These are phyloP conservation scores for Cotesia glomerata DNA, from an alignment of 1,140 invertebrate species.

Conservation along the genomic window DNA sequence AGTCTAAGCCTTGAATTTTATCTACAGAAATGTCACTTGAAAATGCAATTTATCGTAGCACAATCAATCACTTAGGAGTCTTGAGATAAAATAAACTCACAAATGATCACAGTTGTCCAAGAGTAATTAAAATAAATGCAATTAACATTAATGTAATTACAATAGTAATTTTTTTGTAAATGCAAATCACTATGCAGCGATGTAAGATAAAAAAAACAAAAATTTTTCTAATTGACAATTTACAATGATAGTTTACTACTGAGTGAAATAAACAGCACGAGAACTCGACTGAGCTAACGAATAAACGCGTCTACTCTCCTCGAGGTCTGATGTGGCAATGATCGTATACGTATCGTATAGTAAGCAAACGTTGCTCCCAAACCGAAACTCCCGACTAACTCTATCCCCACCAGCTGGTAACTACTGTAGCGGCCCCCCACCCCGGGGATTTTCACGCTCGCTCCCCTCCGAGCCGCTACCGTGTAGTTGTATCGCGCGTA, in stretches of 20 bases:
- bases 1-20: too few relatives aligned
- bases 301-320: constrained; percentile 58
- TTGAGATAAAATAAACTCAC: neutral
- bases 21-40: neutral
- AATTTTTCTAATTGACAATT: neutral
- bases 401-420: neutral
- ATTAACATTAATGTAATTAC: too few relatives aligned
- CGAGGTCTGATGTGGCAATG: constrained; percentile 61
- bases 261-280: constrained; percentile 39
- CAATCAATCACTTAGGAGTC: neutral
- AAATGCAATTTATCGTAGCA: too few relatives aligned
- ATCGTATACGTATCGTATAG: constrained; percentile 35
- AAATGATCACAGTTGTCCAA: too few relatives aligned
- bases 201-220: too few relatives aligned
- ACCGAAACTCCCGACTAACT: constrained; percentile 34
- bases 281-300: constrained; percentile 57
- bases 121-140: neutral
- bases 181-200: too few relatives aligned
- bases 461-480: neutral
- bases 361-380: constrained; percentile 42
- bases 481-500: neutral
- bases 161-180: too few relatives aligned
- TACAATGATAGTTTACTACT: neutral
- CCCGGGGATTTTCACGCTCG: neutral
- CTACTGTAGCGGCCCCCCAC: neutral